Evolutionary conservation across 2,888 invertebrate species (phyloP), one percentile per base, ranked within the genome.

Genomic region (Oligia strigilis): DNA sequence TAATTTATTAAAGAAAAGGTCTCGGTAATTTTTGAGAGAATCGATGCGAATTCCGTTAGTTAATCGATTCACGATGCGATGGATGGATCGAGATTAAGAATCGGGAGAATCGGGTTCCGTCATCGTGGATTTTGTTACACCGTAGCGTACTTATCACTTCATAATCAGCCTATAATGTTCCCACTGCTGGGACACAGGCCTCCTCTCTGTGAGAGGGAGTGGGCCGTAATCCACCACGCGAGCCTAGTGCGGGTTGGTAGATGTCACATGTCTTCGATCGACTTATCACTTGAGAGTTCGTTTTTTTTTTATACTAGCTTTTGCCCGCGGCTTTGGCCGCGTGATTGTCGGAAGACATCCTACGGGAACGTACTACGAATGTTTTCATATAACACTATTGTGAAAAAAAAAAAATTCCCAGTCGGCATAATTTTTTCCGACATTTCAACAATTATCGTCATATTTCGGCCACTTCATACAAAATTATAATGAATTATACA

Each of bases 1-100:
- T 90, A 91, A 93, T 92, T 92, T 92, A 91, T 92, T 84, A 84
- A 81, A 83, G 75, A 78, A 74, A 81, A 40, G 82, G 80, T 87
- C 84, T 86, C 70, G 72, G 84, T 89, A 88, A 89, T 90, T 92
- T 90, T 85, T 69, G 67, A 83, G 78, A 82, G 84, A 86, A 90
- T 88, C 88, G 91, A 88, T 88, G 90, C 86, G 92, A 93, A 92
- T 92, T 89, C 90, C 89, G 88, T 87, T 83, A 86, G 87, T 91
- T 93, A 93, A 93, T 93, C 93, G 93, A 93, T 93, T 92, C 91
- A 83, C 90, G 91, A 92, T 91, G 89, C 89, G 92, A 93, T 93
- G 91, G 88, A 80, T 84, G 88, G 78, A 89, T 92, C 90, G 90
- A 91, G 94, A 93, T 94, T 93, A 92, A 88, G 88, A 91, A 91